Evolutionary conservation across 2,113 vertebrate species (phyloP), one percentile per base, ranked within the genome.

Genomic region (Megatriorchis doriae): DNA sequence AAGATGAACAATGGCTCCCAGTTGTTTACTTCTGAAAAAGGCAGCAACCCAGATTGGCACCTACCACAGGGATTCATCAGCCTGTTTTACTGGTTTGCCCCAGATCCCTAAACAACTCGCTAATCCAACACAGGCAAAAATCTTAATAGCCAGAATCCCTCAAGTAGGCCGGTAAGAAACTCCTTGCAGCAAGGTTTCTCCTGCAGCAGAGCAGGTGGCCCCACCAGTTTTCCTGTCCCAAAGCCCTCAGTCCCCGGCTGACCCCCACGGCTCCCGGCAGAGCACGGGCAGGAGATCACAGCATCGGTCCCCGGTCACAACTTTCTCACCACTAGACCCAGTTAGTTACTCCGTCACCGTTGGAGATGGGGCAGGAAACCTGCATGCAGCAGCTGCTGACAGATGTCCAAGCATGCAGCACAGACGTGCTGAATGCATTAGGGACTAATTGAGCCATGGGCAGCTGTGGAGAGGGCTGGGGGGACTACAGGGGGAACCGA

Each of bases 21-120:
- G 66, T 79, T 95, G 84, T 95, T 97, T 97, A 94, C 90, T 96
- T 78, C 93, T 81, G 70, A 72, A 97, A 85, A 89, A 82, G 53
- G 71, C 95, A 97, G 72, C 87, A 87, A 75, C 85, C 85, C 88
- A 81, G 91, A 91, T 75, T 88, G 93, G 88, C 90, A 96, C 80
- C 75, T 90, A 90, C 75, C 2, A 4, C 59, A 5, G 27, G 81
- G 81, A 93, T 93, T 88, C 88, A 65, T 34, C 81, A 86, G 92
- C 92, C 88, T 71, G 92, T 78, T 89, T 47, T 90, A 95, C 96
- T 96, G 96, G 95, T 96, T 97, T 95, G 91, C 67, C 91, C 79
- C 86, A 91, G 93, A 91, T 96, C 84, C 90, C 78, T 92, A 45
- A 96, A 95, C 70, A 84, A 62, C n/a, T 84, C 83, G 0, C 50